phyloP scores from a whole-genome alignment of 1,140 invertebrate genomes.

The Tetragnatha versicolor region DNA sequence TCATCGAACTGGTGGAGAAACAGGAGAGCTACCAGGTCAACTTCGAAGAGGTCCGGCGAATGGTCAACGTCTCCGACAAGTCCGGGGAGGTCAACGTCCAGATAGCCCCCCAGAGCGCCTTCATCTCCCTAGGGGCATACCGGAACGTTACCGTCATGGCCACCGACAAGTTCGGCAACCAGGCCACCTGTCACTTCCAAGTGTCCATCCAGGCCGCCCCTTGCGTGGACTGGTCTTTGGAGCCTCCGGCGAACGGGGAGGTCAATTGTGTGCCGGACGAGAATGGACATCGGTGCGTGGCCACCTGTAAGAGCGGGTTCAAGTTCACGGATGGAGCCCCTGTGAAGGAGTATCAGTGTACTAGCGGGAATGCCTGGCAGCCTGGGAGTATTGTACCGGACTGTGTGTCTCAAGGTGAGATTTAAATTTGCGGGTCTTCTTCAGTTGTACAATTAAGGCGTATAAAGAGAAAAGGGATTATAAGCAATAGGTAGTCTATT shows the following conservation, averaged over 20 bases:
- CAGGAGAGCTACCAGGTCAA: constrained; percentile 90
- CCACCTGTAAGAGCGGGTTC: constrained; percentile 85
- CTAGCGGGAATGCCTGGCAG: constrained; percentile 75
- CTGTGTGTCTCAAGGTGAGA: constrained; percentile 80
- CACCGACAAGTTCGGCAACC: constrained; percentile 86
- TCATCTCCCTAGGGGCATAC: constrained; percentile 86
- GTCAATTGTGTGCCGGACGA: constrained; percentile 83
- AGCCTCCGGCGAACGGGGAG: constrained; percentile 84
- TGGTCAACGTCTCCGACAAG: constrained; percentile 87
- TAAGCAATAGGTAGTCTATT: too few relatives aligned
- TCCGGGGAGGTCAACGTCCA: constrained; percentile 82
- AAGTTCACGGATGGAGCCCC: constrained; percentile 87
- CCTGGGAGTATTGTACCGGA: constrained; percentile 88
- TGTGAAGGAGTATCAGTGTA: constrained; percentile 84
- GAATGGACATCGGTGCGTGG: constrained; percentile 81
- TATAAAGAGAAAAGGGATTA: too few relatives aligned
- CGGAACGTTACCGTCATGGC: constrained; percentile 94
- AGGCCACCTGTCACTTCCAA: constrained; percentile 92
- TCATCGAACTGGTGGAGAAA: constrained; percentile 87
- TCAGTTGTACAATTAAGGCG: too few relatives aligned
- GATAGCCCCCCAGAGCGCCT: constrained; percentile 84
- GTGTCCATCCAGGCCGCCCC: constrained; percentile 83
- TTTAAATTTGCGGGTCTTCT: too few relatives aligned
- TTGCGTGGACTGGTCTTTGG: constrained; percentile 93
- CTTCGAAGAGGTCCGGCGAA: constrained; percentile 87